Conservation (phyloP, 2,797 vertebrate species). For the Schizopygopsis pylzovi region DNA sequence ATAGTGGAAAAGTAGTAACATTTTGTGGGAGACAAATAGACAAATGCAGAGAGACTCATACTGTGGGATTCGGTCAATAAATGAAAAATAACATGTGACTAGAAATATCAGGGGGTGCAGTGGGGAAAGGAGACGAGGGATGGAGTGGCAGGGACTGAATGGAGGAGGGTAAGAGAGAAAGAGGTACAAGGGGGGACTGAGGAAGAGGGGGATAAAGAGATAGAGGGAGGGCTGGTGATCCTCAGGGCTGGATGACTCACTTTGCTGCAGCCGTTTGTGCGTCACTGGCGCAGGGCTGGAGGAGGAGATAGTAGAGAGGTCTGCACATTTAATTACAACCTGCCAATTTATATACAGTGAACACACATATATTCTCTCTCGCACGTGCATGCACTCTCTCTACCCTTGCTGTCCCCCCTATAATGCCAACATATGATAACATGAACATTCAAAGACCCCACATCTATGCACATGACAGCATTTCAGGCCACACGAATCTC, state of each 20-base stretch:
- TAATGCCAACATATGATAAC: constrained; percentile 55
- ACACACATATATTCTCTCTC: constrained; percentile 68
- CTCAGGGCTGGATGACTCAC: constrained; percentile 87
- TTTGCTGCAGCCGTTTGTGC: constrained; percentile 84
- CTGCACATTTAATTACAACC: constrained; percentile 88
- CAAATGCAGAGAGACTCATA: constrained; percentile 73
- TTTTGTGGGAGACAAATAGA: constrained; percentile 55
- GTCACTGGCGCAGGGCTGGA: constrained; percentile 85
- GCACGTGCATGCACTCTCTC: not conserved
- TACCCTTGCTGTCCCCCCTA: constrained; percentile 10
- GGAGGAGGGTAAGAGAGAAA: constrained; percentile 69
- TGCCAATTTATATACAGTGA: constrained; percentile 86
- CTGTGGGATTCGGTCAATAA: constrained; percentile 61
- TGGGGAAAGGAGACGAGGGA: constrained; percentile 38
- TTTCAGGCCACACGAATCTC: constrained; percentile 45
- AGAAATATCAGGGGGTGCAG: constrained; percentile 27
- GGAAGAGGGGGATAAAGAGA: constrained; percentile 66
- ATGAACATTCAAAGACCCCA: constrained; percentile 53
- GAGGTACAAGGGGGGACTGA: constrained; percentile 51
- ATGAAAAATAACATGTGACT: constrained; percentile 72
- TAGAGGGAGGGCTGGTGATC: constrained; percentile 84
- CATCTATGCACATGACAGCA: constrained; percentile 37
- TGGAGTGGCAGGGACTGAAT: constrained; percentile 51
- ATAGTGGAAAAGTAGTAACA: constrained; percentile 62
- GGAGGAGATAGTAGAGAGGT: constrained; percentile 87